phyloP scores from a whole-genome alignment of 2,888 invertebrate species.

The Hemithea aestivaria region DNA sequence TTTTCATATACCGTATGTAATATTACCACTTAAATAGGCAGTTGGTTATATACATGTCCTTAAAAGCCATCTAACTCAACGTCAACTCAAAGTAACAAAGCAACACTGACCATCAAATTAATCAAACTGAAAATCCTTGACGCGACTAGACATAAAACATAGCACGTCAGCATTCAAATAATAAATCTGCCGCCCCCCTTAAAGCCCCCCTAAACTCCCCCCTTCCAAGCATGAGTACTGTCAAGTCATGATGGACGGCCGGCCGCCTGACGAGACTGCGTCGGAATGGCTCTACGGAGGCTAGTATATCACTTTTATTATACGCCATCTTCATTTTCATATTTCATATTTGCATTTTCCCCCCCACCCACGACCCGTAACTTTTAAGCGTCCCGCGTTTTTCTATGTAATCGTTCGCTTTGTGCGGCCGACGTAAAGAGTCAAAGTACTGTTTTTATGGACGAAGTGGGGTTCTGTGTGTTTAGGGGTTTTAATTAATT shows the following conservation, averaged over 20 bases:
- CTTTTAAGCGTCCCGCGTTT: constrained; percentile 71
- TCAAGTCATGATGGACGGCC: constrained; percentile 86
- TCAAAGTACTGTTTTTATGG: constrained; percentile 53
- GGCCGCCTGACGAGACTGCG: constrained; percentile 86
- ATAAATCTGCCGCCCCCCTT: constrained; percentile 57
- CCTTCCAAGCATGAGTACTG: constrained; percentile 65
- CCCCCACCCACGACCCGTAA: constrained; percentile 32
- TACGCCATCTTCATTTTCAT: constrained; percentile 85
- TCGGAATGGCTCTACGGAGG: constrained; percentile 87
- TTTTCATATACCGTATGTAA: too few species aligned
- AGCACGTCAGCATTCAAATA: constrained; percentile 65
- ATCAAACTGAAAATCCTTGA: constrained; percentile 19
- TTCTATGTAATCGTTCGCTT: constrained; percentile 69
- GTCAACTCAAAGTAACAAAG: too few species aligned
- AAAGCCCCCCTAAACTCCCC: constrained; percentile 40
- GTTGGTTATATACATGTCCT: too few species aligned
- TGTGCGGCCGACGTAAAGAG: constrained; percentile 54
- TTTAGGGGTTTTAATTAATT: background rate
- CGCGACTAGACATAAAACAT: constrained; percentile 47
- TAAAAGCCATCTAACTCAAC: too few species aligned
- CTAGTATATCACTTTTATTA: constrained; percentile 89
- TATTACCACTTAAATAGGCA: too few species aligned
- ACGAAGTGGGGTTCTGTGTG: constrained; percentile 34
- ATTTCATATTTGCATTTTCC: constrained; percentile 79
- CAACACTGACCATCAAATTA: constrained; percentile 11